Evolutionary conservation across 2,888 invertebrate genomes (phyloP), one percentile per base, ranked within the genome.

Genomic region (Polydesmus complanatus): DNA sequence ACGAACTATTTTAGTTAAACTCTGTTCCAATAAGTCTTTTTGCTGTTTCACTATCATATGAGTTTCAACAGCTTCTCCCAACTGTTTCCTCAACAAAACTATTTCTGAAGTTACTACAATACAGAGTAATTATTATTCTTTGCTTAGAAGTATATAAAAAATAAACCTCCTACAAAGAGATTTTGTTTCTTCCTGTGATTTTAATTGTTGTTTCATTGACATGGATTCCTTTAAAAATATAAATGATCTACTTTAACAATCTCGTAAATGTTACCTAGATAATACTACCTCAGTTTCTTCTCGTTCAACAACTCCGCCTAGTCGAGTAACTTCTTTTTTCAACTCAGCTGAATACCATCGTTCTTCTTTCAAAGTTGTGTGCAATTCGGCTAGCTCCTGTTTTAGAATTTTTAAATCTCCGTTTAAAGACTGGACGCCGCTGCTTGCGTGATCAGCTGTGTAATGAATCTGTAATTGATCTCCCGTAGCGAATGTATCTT

Each of bases 181-280:
- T 68, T 77, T 74, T 56, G 73, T 74, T 54, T 78, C 77, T 64
- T 78, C 77, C 8, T 77, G 72, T 3, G 76, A 75, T 67, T 72
- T 74, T 49, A 77, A 70, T 67, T 77, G 77, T 60, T 73, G 70
- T 61, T 70, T 68, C 63, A 27, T 27, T 19, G 27, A 58, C 5
- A 8, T 21, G 22, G 11, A 19, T 56, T 60, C 60, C 60, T 60
- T 23, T 58, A 52, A 58, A n/a, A 58, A 11, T 37, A 57, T 3
- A 14, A 19, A 54, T n/a, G n/a, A n/a, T n/a, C n/a, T n/a, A 54
- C 27, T 11, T 22, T 21, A 26, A 21, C 26, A 14, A 11, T 54
- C 26, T 5, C 11, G 5, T 27, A 54, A 23, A 61, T 14, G 64
- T 55, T 27, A 23, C 2, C 18, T 19, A 8, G 51, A 14, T 14